A percentile compares a stretch with the other conserved stretches of the same genome.
These are phyloP conservation scores for Drosophila engyochracea DNA, from an alignment of 2,888 invertebrate species.

Conservation along the genomic window DNA sequence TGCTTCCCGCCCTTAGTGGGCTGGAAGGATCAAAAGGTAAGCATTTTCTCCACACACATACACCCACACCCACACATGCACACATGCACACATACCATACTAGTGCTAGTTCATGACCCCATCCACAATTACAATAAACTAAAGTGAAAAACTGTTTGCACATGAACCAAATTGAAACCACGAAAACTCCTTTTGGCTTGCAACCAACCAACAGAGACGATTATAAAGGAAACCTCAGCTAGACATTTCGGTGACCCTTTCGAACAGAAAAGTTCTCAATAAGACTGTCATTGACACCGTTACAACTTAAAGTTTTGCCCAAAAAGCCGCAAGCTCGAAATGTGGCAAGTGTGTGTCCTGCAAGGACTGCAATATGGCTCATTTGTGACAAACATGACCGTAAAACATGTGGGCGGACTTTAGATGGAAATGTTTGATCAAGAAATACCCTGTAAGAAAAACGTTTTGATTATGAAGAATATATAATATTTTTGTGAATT, in stretches of 20 bases:
- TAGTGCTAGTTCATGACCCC: neutral
- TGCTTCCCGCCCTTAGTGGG: slow-evolving; percentile 98
- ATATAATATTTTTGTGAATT: neutral
- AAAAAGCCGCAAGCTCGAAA: slow-evolving; percentile 40
- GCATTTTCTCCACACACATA: slow-evolving; percentile 43
- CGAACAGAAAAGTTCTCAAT: slow-evolving; percentile 24
- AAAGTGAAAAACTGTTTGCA: slow-evolving; percentile 26
- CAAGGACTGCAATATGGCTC: slow-evolving; percentile 45
- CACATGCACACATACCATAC: neutral
- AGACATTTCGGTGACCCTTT: slow-evolving; percentile 23
- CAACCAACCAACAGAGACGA: slow-evolving; percentile 21
- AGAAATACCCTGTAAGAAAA: slow-evolving; percentile 2
- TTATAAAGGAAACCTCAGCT: slow-evolving; percentile 33
- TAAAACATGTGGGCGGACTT: slow-evolving; percentile 37
- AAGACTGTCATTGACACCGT: slow-evolving; percentile 74
- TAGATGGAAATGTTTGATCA: neutral
- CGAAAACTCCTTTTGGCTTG: slow-evolving; percentile 38
- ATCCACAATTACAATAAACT: slow-evolving; percentile 42
- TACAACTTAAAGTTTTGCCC: slow-evolving; percentile 50
- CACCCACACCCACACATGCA: neutral
- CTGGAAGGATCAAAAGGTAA: slow-evolving; percentile 93
- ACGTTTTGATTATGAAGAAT: neutral
- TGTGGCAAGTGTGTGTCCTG: slow-evolving; percentile 14
- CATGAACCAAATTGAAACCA: slow-evolving; percentile 23
- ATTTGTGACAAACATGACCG: slow-evolving; percentile 63